Evolutionary conservation across 2,113 vertebrate genomes (phyloP), one percentile per base, ranked within the genome.

Genomic region (Cyrtonyx montezumae): DNA sequence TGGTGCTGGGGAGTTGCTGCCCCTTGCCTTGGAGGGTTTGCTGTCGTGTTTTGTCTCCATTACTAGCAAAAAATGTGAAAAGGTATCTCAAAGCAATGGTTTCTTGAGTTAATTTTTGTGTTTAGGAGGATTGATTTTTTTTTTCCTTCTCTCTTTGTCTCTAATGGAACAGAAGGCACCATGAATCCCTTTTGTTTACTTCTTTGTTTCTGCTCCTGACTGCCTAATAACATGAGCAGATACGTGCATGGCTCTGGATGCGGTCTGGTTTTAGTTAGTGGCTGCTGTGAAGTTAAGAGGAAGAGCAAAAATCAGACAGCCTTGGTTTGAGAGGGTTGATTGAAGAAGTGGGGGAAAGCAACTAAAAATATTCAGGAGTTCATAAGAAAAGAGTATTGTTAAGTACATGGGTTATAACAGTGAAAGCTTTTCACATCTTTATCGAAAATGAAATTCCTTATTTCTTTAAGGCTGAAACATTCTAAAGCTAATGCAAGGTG

Each of bases 101-200:
- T 91, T 90, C 76, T 76, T 36, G 19, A 42, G n/a, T 37, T 79
- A 92, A 68, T 87, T 93, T 93, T 48, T 94, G 22, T 79, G 21
- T 79, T 92, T 56, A n/a, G 37, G 37, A 92, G 79, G 65, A 79
- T 49, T 82, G 87, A 32, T 75, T 79, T 81, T 73, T 58, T 49
- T 51, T 51, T 28, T 26, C 51, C 26, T 53, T 53, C 26, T 28
- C 22, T 51, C 25, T 53, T 28, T 67, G 71, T 75, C 81, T 94
- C 81, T 88, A 80, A 1, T 68, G 84, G 76, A 96, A 90, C 89
- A 95, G 79, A 91, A 96, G 89, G 87, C 84, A 85, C 75, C 3
- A 25, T 42, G 84, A 93, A 92, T 89, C 89, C 79, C 93, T 89
- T 96, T 94, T 95, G 94, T 96, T 96, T 95, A 94, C 91, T 58